These are phyloP conservation scores for Sminthopsis crassicaudata DNA, from an alignment of 2,113 vertebrate genomes.

Conservation along the genomic window DNA sequence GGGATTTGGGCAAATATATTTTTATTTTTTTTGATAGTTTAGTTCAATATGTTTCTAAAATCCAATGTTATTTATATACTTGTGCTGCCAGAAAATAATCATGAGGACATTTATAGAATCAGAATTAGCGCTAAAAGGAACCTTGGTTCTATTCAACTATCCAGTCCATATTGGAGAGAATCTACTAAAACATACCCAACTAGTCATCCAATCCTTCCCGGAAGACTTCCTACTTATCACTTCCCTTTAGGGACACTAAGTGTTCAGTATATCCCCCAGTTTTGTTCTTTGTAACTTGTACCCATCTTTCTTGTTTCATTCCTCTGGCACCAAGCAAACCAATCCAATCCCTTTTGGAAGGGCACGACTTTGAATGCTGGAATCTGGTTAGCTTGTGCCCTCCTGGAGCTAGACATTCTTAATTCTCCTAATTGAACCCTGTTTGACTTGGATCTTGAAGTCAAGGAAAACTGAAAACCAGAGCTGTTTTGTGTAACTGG, in stretches of 20 bases:
- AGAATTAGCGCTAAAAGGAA: not conserved
- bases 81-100: not conserved
- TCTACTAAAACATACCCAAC: not conserved
- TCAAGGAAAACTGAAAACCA: not conserved
- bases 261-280: not conserved
- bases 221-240: not conserved
- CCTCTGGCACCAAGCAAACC: not conserved
- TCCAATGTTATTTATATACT: not conserved
- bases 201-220: not conserved
- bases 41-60: not conserved
- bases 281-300: not conserved
- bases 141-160: not conserved
- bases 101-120: not conserved
- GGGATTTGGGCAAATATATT: not conserved
- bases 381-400: not conserved
- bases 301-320: not conserved
- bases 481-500: not conserved
- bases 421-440: not conserved
- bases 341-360: not conserved
- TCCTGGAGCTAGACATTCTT: not conserved
- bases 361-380: not conserved
- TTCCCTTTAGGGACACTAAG: not conserved
- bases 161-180: not conserved
- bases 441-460: not conserved
- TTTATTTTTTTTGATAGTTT: not conserved